A percentile compares a stretch with the other conserved stretches of the same genome.
phyloP scores from a whole-genome alignment of 1,140 invertebrate genomes.

The Centruroides vittatus region DNA sequence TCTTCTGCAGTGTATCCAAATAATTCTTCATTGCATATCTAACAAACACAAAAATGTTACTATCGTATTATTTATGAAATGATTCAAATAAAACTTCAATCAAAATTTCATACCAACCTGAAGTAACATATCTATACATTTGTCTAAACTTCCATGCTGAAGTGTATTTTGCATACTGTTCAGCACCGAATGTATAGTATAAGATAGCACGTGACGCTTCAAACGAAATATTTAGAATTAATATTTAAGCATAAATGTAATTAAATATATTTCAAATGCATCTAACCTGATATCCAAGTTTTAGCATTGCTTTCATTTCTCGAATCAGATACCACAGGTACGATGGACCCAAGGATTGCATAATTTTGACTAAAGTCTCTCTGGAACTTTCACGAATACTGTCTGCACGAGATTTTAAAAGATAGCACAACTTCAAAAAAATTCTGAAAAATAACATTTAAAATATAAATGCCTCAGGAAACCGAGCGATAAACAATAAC shows the following conservation, averaged over 20 bases:
- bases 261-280: neutral
- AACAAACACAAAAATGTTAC: constrained; percentile 14
- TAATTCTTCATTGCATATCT: constrained; percentile 69
- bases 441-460: constrained; percentile 1
- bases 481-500: no score
- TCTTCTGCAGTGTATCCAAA: constrained; percentile 79
- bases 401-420: constrained; percentile 65
- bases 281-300: constrained; percentile 64
- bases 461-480: no score
- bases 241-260: neutral
- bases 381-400: constrained; percentile 69
- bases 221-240: constrained; percentile 8
- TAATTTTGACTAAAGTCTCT: constrained; percentile 77
- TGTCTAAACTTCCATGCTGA: constrained; percentile 55
- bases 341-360: constrained; percentile 63
- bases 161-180: constrained; percentile 48
- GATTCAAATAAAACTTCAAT: neutral
- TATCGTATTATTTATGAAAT: neutral
- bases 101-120: constrained; percentile 37
- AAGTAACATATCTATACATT: constrained; percentile 59
- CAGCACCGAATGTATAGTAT: constrained; percentile 70
- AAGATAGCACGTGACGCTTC: constrained; percentile 72
- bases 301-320: constrained; percentile 66
- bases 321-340: constrained; percentile 63
- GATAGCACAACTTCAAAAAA: constrained; percentile 17